Percentiles rank a stretch among this genome's conserved stretches.
Evolutionary conservation across 2,113 vertebrate genomes (phyloP).

Genomic region (human (Homo sapiens)): DNA sequence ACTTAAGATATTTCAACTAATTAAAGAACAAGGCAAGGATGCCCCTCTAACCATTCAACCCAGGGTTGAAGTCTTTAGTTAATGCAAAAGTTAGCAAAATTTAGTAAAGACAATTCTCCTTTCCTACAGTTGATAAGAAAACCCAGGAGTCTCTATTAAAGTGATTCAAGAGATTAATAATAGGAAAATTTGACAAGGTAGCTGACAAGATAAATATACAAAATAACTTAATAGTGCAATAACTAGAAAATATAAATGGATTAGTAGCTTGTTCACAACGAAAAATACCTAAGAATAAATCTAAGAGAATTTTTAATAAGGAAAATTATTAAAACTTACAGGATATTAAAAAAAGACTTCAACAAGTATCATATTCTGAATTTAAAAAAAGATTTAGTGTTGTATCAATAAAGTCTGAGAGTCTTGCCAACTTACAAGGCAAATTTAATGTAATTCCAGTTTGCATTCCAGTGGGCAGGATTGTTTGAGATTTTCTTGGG

Average conservation of each 20-base stretch:
- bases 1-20: slow-evolving; percentile 26
- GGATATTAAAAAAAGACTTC: not conserved
- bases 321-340: not conserved
- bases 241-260: not conserved
- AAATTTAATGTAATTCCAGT: slow-evolving; percentile 8
- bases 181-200: not conserved
- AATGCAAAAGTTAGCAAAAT: not conserved
- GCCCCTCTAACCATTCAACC: not conserved
- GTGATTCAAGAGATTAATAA: not conserved
- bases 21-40: not conserved
- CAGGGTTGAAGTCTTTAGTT: not conserved
- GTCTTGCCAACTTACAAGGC: not conserved
- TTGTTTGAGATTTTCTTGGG: not conserved
- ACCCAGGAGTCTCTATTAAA: not conserved
- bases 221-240: not conserved
- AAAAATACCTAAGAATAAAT: not conserved
- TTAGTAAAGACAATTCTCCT: not conserved
- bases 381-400: not conserved
- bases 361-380: not conserved
- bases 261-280: not conserved
- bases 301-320: not conserved
- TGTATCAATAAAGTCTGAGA: not conserved
- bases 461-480: not conserved
- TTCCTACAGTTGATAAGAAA: not conserved
- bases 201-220: not conserved